phyloP scores from a whole-genome alignment of 2,797 vertebrate genomes.

The Alauda arvensis region DNA sequence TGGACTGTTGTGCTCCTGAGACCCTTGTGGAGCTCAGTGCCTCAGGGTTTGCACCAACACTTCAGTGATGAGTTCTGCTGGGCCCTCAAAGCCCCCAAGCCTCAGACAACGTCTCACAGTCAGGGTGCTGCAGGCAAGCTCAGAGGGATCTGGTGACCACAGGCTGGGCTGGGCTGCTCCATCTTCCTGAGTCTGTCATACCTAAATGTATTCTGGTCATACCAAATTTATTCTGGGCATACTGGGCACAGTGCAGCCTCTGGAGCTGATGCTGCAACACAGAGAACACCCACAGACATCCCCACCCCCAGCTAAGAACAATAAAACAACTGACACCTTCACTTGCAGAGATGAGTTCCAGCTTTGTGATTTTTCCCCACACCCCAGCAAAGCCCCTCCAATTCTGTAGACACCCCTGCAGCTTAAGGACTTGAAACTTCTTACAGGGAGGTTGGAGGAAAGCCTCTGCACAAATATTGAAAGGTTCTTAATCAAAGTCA shows the following conservation, averaged over 20 bases:
- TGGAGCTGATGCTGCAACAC: background rate
- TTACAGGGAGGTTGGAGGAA: background rate
- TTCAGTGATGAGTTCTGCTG: background rate
- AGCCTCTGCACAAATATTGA: background rate
- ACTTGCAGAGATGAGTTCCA: background rate
- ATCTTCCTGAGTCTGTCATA: background rate
- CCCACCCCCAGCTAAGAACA: background rate
- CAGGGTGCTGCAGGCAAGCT: background rate
- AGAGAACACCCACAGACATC: background rate
- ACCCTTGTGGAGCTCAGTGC: background rate
- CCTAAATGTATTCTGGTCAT: background rate
- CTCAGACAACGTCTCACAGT: background rate
- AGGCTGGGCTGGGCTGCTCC: background rate
- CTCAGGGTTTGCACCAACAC: background rate
- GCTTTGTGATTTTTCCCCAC: background rate
- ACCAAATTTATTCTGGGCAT: fast-evolving
- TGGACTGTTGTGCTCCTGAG: background rate
- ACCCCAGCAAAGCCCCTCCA: background rate
- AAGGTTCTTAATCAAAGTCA: constrained; percentile 5
- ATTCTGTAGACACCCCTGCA: background rate
- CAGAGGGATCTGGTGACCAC: background rate
- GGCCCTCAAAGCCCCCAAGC: background rate
- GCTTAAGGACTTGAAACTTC: background rate
- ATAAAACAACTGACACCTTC: background rate
- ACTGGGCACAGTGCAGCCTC: background rate